Percentiles rank a stretch among this genome's conserved stretches.
phyloP scores from a whole-genome alignment of 2,888 invertebrate genomes.

The Sclerodermus sp. region DNA sequence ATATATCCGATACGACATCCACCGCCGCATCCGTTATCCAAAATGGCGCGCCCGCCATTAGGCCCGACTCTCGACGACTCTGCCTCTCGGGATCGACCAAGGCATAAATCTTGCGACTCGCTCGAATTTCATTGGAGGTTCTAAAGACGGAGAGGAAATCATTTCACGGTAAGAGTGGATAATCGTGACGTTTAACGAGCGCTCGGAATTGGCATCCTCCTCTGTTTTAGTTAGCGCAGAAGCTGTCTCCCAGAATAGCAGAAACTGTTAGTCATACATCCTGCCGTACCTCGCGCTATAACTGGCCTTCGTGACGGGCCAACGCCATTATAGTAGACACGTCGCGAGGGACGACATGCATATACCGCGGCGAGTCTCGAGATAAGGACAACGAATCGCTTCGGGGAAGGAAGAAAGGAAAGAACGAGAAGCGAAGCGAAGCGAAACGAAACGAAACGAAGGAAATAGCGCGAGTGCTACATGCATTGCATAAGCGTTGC shows the following conservation, averaged over 20 bases:
- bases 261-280: constrained; percentile 51
- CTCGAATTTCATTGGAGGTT: no score
- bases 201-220: constrained; percentile 24
- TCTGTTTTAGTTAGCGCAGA: constrained; percentile 7
- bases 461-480: constrained; percentile 17
- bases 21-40: constrained; percentile 26
- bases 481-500: constrained; percentile 27
- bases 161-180: neutral
- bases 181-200: constrained; percentile 1
- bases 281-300: constrained; percentile 51
- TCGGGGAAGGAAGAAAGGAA: constrained; percentile 1
- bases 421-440: constrained; percentile 1
- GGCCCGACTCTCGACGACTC: no score
- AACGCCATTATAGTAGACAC: constrained; percentile 47
- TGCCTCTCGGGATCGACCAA: no score
- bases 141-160: neutral
- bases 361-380: constrained; percentile 17
- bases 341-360: constrained; percentile 22
- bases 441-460: constrained; percentile 17
- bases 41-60: no score
- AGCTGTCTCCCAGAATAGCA: constrained; percentile 52
- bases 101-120: no score
- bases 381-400: neutral
- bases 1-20: neutral
- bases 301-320: constrained; percentile 42